These are phyloP conservation scores for Tortricodes alternella DNA, from an alignment of 2,888 invertebrate species.

Conservation along the genomic window DNA sequence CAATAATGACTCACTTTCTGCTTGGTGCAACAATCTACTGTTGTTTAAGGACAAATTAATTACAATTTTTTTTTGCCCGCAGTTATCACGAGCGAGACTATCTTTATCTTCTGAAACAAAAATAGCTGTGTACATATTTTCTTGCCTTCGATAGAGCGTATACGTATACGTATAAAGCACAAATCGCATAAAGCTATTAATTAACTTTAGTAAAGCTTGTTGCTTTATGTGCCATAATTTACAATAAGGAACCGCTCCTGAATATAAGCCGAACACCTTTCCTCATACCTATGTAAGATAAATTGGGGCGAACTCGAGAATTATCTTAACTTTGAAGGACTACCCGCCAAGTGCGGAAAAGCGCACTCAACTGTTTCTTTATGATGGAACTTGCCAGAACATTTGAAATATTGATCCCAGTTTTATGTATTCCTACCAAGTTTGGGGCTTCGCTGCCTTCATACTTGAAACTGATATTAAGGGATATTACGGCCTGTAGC, in stretches of 20 bases:
- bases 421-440: slow-evolving; percentile 49
- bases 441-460: slow-evolving; percentile 40
- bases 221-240: neutral
- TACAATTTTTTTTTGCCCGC: too few relatives aligned
- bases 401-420: slow-evolving; percentile 67
- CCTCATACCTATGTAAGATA: slow-evolving; percentile 57
- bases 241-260: neutral
- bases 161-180: neutral
- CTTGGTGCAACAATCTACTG: too few relatives aligned
- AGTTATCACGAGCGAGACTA: too few relatives aligned
- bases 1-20: too few relatives aligned
- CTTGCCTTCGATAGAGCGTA: neutral
- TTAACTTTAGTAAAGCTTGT: neutral
- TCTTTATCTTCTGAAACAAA: too few relatives aligned
- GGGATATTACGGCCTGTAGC: slow-evolving; percentile 16
- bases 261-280: slow-evolving; percentile 3
- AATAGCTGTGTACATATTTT: too few relatives aligned
- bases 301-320: slow-evolving; percentile 65
- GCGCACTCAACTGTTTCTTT: slow-evolving; percentile 73
- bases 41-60: too few relatives aligned
- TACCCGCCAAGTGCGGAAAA: slow-evolving; percentile 60
- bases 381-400: slow-evolving; percentile 64
- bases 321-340: slow-evolving; percentile 64
- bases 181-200: neutral
- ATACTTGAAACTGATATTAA: slow-evolving; percentile 42